phyloP scores from a whole-genome alignment of 2,113 vertebrate species.

The Hippopotamus amphibius region DNA sequence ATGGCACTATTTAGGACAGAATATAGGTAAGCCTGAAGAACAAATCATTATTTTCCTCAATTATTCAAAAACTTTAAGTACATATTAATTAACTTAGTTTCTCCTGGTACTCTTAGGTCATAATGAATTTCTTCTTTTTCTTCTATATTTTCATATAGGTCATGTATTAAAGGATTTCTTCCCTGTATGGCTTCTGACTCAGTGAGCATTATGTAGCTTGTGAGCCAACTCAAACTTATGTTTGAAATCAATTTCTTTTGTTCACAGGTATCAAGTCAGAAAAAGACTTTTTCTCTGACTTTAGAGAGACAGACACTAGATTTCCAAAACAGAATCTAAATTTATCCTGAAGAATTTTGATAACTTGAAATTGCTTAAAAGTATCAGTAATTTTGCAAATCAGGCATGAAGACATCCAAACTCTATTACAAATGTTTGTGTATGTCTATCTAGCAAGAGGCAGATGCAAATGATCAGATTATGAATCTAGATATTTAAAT shows the following conservation, averaged over 20 bases:
- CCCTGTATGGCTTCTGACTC: not conserved
- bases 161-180: not conserved
- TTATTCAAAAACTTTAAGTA: not conserved
- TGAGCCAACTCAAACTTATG: not conserved
- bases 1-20: not conserved
- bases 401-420: not conserved
- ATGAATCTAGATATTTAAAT: not conserved
- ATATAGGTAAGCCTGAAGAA: not conserved
- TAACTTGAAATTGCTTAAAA: slow-evolving; percentile 7
- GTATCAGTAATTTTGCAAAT: not conserved
- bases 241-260: not conserved
- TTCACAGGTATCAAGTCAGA: not conserved
- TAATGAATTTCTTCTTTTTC: not conserved
- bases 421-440: not conserved
- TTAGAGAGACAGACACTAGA: not conserved
- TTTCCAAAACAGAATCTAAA: slow-evolving; percentile 22
- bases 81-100: not conserved
- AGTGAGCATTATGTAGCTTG: not conserved
- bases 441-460: not conserved
- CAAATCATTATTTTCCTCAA: not conserved
- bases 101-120: not conserved
- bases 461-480: not conserved
- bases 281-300: not conserved
- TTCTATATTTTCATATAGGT: not conserved
- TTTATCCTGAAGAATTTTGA: not conserved